These are phyloP conservation scores for Acronicta leporina DNA, from an alignment of 2,888 invertebrate species.

Conservation along the genomic window DNA sequence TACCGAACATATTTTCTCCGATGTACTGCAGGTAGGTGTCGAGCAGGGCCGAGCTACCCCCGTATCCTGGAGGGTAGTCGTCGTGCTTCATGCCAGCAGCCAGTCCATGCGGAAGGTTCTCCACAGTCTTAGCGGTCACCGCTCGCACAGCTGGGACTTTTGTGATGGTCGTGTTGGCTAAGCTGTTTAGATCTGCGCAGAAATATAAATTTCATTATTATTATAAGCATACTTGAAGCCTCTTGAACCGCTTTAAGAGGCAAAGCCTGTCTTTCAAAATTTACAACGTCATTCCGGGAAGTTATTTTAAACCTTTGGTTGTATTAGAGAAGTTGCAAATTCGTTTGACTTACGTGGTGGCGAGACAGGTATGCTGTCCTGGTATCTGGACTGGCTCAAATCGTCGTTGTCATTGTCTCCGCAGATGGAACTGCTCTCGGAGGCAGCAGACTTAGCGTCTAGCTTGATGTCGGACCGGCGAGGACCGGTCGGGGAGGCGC, in stretches of 20 bases:
- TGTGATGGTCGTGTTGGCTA: conserved; percentile 91
- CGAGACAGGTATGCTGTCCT: conserved; percentile 88
- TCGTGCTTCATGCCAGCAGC: conserved; percentile 91
- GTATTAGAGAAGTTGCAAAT: not conserved
- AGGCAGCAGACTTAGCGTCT: conserved; percentile 93
- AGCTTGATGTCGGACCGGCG: conserved; percentile 93
- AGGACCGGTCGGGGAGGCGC: conserved; percentile 96
- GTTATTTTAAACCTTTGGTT: not conserved
- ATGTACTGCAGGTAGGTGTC: conserved; percentile 97
- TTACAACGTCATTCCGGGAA: too few relatives aligned
- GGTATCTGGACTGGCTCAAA: conserved; percentile 91
- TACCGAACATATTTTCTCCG: conserved; percentile 94
- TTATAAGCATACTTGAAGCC: too few relatives aligned
- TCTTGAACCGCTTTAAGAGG: too few relatives aligned
- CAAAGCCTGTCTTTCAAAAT: too few relatives aligned
- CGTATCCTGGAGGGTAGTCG: conserved; percentile 91
- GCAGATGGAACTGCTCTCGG: conserved; percentile 93
- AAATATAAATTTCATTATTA: not conserved
- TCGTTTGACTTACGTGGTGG: conserved; percentile 87
- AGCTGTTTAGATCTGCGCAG: conserved; percentile 83
- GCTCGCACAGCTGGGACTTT: conserved; percentile 91
- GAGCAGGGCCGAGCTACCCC: conserved; percentile 93
- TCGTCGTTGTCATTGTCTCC: conserved; percentile 96
- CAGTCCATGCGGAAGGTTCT: conserved; percentile 90
- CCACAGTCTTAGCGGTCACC: conserved; percentile 91